Evolutionary conservation across 2,888 invertebrate genomes (phyloP), one percentile per base, ranked within the genome.

Genomic region (Sinhomidia bicolor): DNA sequence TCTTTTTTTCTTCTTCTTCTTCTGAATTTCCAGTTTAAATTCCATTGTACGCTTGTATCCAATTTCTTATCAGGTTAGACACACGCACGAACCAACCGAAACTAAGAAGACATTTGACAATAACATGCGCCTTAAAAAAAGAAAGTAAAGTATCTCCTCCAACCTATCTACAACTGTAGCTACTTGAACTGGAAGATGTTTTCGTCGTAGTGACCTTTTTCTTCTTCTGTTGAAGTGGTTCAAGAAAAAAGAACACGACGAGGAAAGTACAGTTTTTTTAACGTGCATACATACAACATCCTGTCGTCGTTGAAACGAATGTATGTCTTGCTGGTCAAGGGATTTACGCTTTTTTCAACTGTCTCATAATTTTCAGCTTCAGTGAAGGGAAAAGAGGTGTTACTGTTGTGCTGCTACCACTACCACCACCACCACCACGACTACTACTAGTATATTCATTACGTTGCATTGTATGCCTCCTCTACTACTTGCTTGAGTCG

Each of bases 291-390:
- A 41, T 44, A 23, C 17, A 36, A 32, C 20, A 36, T 60, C 6
- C 47, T 68, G 14, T 44, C n/a, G 32, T 29, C 20, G 81, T 41
- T 81, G 17, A 62, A 81, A 29, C 44, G n/a, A 71, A 23, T 62
- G 26, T 20, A 76, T 85, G 86, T 85, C 54, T 86, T 71, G 86
- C 89, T 89, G 89, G 89, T 86, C 89, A 89, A 89, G 85, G 89
- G 89, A 89, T 89, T 89, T 89, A 89, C 85, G 83, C 60, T 84
- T 85, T 89, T 81, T 82, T 80, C 89, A 86, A 86, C 85, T 89
- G 89, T 89, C 89, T 86, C 89, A 89, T 89, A 89, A 89, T 89
- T 89, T 89, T 89, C 89, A 86, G 89, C 89, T 86, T 89, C 85
- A 82, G 26, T 83, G 89, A 83, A 85, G 85, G 57, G 89, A 89